Evolutionary conservation across 2,113 vertebrate genomes (phyloP), one percentile per base, ranked within the genome.

Genomic region (Nesospiza acunhae): DNA sequence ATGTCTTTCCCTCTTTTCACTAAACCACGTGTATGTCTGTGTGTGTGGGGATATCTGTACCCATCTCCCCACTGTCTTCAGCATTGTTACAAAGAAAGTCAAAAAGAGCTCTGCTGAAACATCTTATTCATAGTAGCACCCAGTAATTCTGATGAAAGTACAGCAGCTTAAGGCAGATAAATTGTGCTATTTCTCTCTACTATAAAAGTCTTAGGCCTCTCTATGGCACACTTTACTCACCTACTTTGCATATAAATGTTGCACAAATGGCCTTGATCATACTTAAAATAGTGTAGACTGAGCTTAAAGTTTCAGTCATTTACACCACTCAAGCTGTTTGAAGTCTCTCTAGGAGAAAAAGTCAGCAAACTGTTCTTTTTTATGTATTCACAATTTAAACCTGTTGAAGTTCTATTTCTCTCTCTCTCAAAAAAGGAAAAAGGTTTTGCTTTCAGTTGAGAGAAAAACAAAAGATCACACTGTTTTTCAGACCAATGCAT

Each of bases 231-330:
- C 26, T 93, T 95, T 74, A 75, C 19, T 90, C 59, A 82, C 33
- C 55, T 70, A 53, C 68, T 49, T 86, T 80, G 39, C 47, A 67
- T 92, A 89, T 82, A 49, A 35, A 1, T 66, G 84, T 84, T 84
- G 70, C 93, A 87, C 41, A 91, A 97, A 94, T 68, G 88, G 72
- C 90, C 85, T 92, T 69, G 35, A 77, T 94, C 52, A 42, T 84
- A 58, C 62, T 87, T 91, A 78, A 92, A 70, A 35, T 35, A 60
- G 39, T 13, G 0, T 37, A 94, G 76, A 89, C 31, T 44, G 53
- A n/a, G 47, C 21, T 93, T 84, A n/a, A 11, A 87, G 26, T 46
- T 85, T 60, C 82, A 88, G 67, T 75, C 77, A 56, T 58, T 78
- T 37, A 46, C 52, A 89, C 41, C 64, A 69, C 73, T 90, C 55